Evolutionary conservation across 2,797 vertebrate species (phyloP).

Genomic region (Diceros bicornis): DNA sequence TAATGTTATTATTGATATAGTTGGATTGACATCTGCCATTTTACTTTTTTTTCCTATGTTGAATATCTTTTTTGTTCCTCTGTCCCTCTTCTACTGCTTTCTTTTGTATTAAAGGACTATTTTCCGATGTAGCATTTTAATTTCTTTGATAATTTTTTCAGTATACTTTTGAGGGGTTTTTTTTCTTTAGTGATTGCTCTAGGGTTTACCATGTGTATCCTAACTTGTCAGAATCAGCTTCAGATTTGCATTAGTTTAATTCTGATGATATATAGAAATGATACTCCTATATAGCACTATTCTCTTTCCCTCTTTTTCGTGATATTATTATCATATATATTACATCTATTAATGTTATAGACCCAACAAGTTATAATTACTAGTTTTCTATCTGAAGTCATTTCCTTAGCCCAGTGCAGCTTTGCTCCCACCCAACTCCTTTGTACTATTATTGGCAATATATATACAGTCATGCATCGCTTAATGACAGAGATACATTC

Average conservation of each 20-base stretch:
- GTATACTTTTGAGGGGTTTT: not conserved
- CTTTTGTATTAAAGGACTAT: not conserved
- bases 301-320: not conserved
- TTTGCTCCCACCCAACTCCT: not conserved
- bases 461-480: too few species aligned
- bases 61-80: not conserved
- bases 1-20: not conserved
- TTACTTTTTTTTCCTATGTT: not conserved
- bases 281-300: not conserved
- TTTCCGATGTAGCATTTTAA: not conserved
- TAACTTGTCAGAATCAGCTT: conserved; percentile 34
- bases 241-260: not conserved
- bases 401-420: not conserved
- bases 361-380: not conserved
- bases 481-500: too few species aligned
- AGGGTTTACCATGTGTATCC: not conserved
- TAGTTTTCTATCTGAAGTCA: not conserved
- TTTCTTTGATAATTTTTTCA: not conserved
- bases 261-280: not conserved
- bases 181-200: not conserved
- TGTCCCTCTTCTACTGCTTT: not conserved
- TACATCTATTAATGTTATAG: not conserved
- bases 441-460: not conserved
- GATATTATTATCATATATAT: not conserved
- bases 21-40: not conserved